Base-by-base conservation (phyloP, 2,888 invertebrate species). In the Mesopsocus fuscifrons region DNA sequence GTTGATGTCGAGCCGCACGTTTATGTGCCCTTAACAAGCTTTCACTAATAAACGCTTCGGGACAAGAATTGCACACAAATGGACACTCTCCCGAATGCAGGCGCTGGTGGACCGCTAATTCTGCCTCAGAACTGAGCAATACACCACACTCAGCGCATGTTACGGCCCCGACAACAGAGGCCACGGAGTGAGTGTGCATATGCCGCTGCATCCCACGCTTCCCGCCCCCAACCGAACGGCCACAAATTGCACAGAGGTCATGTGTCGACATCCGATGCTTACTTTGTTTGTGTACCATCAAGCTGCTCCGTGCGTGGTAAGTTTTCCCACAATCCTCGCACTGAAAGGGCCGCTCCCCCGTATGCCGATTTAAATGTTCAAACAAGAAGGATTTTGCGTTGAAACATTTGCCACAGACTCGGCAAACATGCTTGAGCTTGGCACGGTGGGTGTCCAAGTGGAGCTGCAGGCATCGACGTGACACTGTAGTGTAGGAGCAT, bases 311-410 rank as follows among this genome's bases (percentile, higher is more conserved):
- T 3, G 17, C 38, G 5, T 13, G 38, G 21, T 38, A 38, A 5
- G 45, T 43, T 13, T 48, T 49, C 20, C 46, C 45, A 33, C 51
- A 51, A 2, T 47, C 42, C 13, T 48, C 46, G 32, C 49, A 51
- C 4, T 45, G 38, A 44, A 46, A 50, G 3, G 46, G 46, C 32
- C 47, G 46, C 16, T 47, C 48, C 8, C 48, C 49, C 3, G 45
- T 44, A 34, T 51, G 51, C 6, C 42, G 45, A 35, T 46, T 41
- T 31, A 42, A 26, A 41, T 51, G 51, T 21, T 41, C 47, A 8
- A 45, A 38, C 22, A 51, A 44, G 20, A 46, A 45, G 35, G 38
- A 40, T 34, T 49, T 49, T 9, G 44, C 34, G 16, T 48, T 44
- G 23, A 49, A 49, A 8, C 44, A 43, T 30, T 47, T 49, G 18